phyloP scores from a whole-genome alignment of 2,113 vertebrate genomes.

The Pavo muticus region DNA sequence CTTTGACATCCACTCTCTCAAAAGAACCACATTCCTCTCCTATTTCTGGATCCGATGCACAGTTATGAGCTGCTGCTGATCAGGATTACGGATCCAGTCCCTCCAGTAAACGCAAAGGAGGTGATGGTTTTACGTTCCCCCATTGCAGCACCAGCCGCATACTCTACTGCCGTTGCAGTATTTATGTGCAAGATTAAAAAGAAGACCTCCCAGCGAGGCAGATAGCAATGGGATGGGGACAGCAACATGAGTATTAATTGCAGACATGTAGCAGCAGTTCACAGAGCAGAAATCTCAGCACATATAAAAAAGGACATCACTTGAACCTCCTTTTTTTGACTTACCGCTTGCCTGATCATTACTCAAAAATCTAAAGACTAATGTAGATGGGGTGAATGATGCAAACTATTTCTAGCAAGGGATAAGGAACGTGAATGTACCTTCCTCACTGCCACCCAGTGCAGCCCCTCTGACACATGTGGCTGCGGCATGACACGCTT shows the following conservation, averaged over 20 bases:
- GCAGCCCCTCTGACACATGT: not conserved
- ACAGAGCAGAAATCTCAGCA: not conserved
- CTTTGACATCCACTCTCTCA: not conserved
- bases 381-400: fast-evolving
- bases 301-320: not conserved
- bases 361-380: not conserved
- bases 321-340: not conserved
- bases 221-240: not conserved
- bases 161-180: not conserved
- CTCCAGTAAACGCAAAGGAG: not conserved
- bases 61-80: not conserved
- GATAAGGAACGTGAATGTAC: not conserved
- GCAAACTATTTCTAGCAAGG: not conserved
- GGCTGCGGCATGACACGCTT: not conserved
- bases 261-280: fast-evolving
- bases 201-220: not conserved
- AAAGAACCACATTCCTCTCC: not conserved
- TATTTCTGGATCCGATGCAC: not conserved
- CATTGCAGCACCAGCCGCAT: not conserved
- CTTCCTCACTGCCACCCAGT: not conserved
- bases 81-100: not conserved
- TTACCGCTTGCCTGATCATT: not conserved
- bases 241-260: not conserved
- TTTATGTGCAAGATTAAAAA: not conserved
- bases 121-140: fast-evolving